phyloP scores from a whole-genome alignment of 2,797 vertebrate genomes.

The Tympanoctomys barrerae region DNA sequence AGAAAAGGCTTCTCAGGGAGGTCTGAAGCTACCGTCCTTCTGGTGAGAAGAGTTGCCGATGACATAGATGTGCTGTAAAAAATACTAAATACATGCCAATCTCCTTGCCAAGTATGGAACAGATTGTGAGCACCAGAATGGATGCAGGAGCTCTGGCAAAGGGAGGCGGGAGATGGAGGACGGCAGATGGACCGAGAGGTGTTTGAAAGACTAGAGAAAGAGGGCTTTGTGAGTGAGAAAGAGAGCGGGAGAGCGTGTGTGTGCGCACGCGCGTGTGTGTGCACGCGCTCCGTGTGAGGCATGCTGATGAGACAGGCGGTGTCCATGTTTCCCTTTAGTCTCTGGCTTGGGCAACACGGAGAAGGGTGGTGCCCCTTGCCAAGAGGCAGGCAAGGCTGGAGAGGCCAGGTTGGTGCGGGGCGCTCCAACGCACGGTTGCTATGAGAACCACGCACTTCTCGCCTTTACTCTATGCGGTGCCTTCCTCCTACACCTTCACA shows the following conservation, averaged over 20 bases:
- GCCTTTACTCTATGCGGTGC: not conserved
- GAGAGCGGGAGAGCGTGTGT: not conserved
- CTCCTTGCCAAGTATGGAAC: not conserved
- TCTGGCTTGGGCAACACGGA: not conserved
- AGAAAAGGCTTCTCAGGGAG: not conserved
- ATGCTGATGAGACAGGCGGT: not conserved
- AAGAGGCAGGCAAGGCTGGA: not conserved
- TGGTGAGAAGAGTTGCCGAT: not conserved
- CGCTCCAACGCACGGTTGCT: not conserved
- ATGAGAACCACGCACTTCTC: conserved; percentile 42
- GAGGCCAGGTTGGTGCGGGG: not conserved
- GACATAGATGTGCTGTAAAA: not conserved
- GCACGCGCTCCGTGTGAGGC: not conserved
- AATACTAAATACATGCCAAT: not conserved
- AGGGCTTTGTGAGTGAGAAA: conserved; percentile 45
- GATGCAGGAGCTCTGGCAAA: not conserved
- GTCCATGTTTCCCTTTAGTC: not conserved
- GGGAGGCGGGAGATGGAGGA: not conserved
- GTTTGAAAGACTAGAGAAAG: conserved; percentile 18
- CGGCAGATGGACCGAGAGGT: conserved; percentile 21
- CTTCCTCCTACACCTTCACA: conserved; percentile 6
- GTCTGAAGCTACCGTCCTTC: not conserved
- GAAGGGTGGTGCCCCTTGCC: not conserved
- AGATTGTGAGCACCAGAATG: not conserved
- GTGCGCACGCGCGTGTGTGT: not conserved